Percentiles rank a stretch among this genome's conserved stretches.
Evolutionary conservation across 2,113 vertebrate genomes (phyloP).

Genomic region (Orientallactaga bullata): DNA sequence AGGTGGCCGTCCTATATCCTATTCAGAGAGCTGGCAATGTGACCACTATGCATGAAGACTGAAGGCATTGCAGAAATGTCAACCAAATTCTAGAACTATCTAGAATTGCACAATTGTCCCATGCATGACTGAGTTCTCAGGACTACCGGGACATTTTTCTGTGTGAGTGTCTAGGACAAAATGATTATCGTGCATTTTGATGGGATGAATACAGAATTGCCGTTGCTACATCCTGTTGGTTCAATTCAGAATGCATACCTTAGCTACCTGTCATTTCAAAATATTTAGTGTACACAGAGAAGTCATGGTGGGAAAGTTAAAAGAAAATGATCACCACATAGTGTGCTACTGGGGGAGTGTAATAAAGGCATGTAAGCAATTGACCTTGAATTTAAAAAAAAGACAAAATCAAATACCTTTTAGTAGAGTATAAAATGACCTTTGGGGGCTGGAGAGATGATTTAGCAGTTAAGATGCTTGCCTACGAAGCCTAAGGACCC

Average conservation of each 20-base stretch:
- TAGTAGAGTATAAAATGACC: not conserved
- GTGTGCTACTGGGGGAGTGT: not conserved
- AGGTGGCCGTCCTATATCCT: not conserved
- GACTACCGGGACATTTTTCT: not conserved
- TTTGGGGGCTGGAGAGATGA: too few species aligned
- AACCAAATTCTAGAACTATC: too few species aligned
- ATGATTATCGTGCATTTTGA: too few species aligned
- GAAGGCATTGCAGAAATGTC: not conserved
- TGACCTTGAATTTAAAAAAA: not conserved
- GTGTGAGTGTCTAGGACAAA: too few species aligned
- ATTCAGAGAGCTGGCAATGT: not conserved
- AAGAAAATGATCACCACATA: not conserved
- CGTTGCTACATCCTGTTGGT: not conserved
- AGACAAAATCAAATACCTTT: not conserved
- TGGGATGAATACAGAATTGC: too few species aligned
- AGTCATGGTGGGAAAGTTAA: not conserved
- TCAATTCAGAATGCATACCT: not conserved
- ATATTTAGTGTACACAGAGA: accelerated
- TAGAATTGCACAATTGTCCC: not conserved
- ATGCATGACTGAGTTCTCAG: not conserved
- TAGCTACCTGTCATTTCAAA: not conserved
- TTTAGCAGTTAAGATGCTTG: too few species aligned
- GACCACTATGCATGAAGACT: not conserved
- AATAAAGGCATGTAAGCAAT: not conserved
- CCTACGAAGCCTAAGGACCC: too few species aligned